A percentile compares a stretch with the other conserved stretches of the same genome.
These are phyloP conservation scores for Pristionchus exspectatus DNA, from an alignment of 2,888 invertebrate genomes.

Conservation along the genomic window DNA sequence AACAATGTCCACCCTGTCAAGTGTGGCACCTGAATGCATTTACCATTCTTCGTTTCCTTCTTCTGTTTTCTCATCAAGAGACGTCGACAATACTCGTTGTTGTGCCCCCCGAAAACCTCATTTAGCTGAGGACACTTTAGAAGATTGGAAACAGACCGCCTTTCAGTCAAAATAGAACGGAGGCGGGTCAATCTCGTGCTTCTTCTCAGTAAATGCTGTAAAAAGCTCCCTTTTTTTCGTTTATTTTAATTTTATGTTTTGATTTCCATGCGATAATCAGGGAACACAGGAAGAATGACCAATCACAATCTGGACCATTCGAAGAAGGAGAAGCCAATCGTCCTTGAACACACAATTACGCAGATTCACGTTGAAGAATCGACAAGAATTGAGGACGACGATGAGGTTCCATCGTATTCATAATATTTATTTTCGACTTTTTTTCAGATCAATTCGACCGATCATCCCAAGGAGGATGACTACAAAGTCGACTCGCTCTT, in stretches of 20 bases:
- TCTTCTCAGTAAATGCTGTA: neutral
- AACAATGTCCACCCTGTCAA: neutral
- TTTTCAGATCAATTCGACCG: neutral
- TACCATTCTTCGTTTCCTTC: neutral
- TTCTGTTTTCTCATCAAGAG: neutral
- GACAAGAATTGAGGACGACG: neutral
- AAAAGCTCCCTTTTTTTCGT: no score
- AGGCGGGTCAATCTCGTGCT: neutral
- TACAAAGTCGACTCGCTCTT: constrained; percentile 23
- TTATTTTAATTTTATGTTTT: no score
- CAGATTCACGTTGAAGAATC: neutral
- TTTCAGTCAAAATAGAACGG: neutral
- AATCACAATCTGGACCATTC: neutral
- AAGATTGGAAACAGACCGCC: neutral
- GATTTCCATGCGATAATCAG: no score
- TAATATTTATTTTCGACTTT: neutral
- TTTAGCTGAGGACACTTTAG: neutral
- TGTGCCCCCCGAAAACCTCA: constrained; percentile 4
- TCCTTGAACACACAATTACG: neutral
- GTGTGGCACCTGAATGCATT: neutral
- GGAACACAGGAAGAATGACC: neutral
- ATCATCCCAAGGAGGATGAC: neutral
- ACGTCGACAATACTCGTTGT: neutral
- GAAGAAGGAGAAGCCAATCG: neutral
- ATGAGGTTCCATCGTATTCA: no score